These are phyloP conservation scores for Oxyruncus cristatus DNA, from an alignment of 2,113 vertebrate species.

Conservation along the genomic window DNA sequence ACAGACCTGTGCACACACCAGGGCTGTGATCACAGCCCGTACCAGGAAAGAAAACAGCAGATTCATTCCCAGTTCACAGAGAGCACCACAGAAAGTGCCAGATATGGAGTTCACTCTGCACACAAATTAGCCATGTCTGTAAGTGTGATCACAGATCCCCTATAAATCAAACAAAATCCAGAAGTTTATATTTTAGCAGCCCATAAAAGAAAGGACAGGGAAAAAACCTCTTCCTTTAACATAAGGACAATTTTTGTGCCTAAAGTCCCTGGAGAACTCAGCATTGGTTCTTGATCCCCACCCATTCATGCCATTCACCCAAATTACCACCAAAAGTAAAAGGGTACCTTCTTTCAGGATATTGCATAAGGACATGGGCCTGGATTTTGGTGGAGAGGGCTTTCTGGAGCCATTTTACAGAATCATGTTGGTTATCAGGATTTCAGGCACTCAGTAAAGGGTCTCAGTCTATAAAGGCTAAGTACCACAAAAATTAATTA, in stretches of 20 bases:
- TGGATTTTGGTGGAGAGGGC: slow-evolving; percentile 23
- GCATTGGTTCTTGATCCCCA: neutral
- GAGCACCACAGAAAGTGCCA: neutral
- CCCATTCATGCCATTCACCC: neutral
- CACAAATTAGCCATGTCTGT: neutral
- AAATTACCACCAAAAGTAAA: slow-evolving; percentile 3
- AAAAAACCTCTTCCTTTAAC: neutral
- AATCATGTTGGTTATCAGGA: slow-evolving; percentile 3
- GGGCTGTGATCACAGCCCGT: neutral
- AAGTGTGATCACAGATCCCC: neutral
- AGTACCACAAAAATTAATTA: slow-evolving; percentile 39
- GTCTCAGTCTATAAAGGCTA: slow-evolving; percentile 43
- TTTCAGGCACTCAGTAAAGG: slow-evolving; percentile 35
- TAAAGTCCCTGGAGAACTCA: neutral
- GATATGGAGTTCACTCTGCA: neutral
- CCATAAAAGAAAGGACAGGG: neutral
- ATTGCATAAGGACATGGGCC: slow-evolving; percentile 14
- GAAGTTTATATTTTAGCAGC: neutral
- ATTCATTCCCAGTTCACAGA: neutral
- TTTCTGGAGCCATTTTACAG: slow-evolving; percentile 46
- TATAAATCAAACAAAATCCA: neutral
- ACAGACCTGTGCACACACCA: neutral
- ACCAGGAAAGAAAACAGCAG: neutral
- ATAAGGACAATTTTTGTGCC: neutral
- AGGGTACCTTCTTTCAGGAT: slow-evolving; percentile 23